These are phyloP conservation scores for Neoarius graeffei DNA, from an alignment of 2,113 vertebrate genomes.

Conservation along the genomic window DNA sequence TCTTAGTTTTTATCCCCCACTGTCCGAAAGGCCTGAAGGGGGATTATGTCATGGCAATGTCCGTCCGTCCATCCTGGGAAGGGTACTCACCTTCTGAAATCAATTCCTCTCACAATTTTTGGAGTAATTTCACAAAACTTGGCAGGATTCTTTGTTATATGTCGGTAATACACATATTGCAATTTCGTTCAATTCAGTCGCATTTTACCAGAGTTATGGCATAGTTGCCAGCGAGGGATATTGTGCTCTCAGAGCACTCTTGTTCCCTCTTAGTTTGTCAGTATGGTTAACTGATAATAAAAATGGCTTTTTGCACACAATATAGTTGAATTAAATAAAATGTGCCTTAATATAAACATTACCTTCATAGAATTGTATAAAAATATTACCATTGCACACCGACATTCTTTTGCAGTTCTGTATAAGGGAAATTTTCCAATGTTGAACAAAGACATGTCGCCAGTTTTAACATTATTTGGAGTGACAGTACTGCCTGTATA, in stretches of 20 bases:
- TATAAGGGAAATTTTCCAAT: not conserved
- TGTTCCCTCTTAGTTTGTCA: not conserved
- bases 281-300: not conserved
- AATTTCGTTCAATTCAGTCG: too few species aligned
- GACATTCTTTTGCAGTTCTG: not conserved
- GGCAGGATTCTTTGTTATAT: too few species aligned
- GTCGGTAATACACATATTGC: too few species aligned
- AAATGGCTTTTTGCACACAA: not conserved
- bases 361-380: not conserved
- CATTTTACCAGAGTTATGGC: too few species aligned
- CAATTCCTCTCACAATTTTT: too few species aligned
- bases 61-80: too few species aligned
- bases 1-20: not conserved
- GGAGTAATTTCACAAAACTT: too few species aligned
- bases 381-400: not conserved
- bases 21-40: too few species aligned
- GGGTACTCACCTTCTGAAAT: too few species aligned
- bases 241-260: too few species aligned
- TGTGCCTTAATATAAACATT: not conserved
- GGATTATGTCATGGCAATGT: too few species aligned
- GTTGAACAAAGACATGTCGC: not conserved
- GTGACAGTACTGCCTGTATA: slow-evolving; percentile 39
- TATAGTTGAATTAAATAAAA: not conserved
- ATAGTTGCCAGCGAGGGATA: too few species aligned
- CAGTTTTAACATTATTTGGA: slow-evolving; percentile 27